These are phyloP conservation scores for Morpho achilles DNA, from an alignment of 2,888 invertebrate genomes.

Conservation along the genomic window DNA sequence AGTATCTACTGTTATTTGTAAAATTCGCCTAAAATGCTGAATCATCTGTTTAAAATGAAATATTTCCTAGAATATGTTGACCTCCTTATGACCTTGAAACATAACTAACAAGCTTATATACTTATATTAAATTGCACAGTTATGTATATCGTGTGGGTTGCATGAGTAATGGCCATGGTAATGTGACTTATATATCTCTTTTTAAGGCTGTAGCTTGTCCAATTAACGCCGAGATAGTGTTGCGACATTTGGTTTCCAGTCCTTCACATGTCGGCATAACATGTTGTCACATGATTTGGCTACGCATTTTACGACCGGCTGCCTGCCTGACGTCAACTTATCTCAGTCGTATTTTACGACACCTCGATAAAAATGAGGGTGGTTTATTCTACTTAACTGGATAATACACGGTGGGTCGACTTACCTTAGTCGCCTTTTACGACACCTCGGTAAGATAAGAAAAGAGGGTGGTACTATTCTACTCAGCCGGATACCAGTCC, in stretches of 20 bases:
- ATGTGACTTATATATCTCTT: constrained; percentile 31
- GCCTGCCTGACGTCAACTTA: too few species aligned
- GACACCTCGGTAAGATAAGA: too few species aligned
- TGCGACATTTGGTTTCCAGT: constrained; percentile 9
- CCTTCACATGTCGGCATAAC: too few species aligned
- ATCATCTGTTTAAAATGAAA: constrained; percentile 5
- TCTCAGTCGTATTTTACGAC: too few species aligned
- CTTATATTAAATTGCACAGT: constrained; percentile 24
- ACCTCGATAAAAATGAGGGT: too few species aligned
- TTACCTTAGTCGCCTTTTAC: too few species aligned
- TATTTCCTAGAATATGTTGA: constrained; percentile 21
- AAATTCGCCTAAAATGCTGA: constrained; percentile 1
- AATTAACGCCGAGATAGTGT: constrained; percentile 30
- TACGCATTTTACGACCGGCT: too few species aligned
- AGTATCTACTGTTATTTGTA: neutral
- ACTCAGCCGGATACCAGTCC: too few species aligned
- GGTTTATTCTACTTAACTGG: too few species aligned
- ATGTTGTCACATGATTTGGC: too few species aligned
- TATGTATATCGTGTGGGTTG: constrained; percentile 39
- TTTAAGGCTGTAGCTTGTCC: constrained; percentile 35
- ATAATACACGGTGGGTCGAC: too few species aligned
- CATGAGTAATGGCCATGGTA: constrained; percentile 43
- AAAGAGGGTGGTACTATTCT: too few species aligned
- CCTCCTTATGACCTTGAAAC: constrained; percentile 26
- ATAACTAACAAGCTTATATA: constrained; percentile 20